A percentile compares a stretch with the other conserved stretches of the same genome.
These are phyloP conservation scores for Papilio dardanus DNA, from an alignment of 1,140 invertebrate genomes.

Conservation along the genomic window DNA sequence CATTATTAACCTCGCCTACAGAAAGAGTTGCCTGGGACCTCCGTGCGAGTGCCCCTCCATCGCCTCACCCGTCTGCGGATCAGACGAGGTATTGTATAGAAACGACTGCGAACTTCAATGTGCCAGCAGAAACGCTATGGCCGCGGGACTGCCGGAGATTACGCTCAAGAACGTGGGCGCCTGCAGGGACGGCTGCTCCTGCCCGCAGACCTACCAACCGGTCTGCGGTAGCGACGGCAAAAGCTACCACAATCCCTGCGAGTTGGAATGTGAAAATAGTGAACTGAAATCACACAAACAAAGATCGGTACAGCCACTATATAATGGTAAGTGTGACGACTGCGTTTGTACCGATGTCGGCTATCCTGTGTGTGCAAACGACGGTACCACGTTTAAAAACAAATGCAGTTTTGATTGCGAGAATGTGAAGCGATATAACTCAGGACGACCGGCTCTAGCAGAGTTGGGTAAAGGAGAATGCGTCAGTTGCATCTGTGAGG, in stretches of 20 bases:
- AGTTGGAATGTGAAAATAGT: constrained; percentile 19
- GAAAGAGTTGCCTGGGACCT: background rate
- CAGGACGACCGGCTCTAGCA: background rate
- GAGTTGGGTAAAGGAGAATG: constrained; percentile 15
- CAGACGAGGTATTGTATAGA: background rate
- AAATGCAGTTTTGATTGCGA: constrained; percentile 14
- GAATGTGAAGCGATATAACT: constrained; percentile 1
- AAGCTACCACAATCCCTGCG: constrained; percentile 13
- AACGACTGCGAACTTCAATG: background rate
- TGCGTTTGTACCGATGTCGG: background rate
- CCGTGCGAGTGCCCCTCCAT: background rate
- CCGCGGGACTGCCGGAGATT: background rate
- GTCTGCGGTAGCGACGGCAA: background rate
- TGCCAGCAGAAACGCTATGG: background rate
- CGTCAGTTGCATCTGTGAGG: background rate
- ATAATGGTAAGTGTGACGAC: background rate
- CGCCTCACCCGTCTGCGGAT: background rate
- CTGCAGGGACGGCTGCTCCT: constrained; percentile 6
- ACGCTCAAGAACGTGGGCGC: background rate
- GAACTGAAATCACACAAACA: background rate
- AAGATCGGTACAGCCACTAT: background rate
- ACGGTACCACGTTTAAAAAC: constrained; percentile 11
- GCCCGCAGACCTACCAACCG: background rate
- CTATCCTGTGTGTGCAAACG: constrained; percentile 4
- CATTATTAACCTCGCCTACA: background rate